Percentiles rank a stretch among this genome's conserved stretches.
Conservation (phyloP, 1,140 invertebrate species). For the Drosophila saltans region DNA sequence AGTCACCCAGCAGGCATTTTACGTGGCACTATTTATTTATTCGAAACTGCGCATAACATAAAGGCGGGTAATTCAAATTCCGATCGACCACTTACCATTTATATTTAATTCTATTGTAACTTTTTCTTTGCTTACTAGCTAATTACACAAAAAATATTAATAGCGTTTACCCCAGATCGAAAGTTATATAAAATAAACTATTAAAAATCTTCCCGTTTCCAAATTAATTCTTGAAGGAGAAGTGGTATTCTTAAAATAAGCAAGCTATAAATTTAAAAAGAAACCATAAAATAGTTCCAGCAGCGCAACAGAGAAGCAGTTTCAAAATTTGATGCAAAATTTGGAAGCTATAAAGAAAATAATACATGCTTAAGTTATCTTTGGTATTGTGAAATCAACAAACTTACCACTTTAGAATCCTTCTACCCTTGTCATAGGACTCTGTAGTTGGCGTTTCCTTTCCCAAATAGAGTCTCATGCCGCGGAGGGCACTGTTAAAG, state of each 20-base stretch:
- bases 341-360: neutral
- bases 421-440: neutral
- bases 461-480: slow-evolving; percentile 9
- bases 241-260: neutral
- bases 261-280: neutral
- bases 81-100: too few relatives aligned
- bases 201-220: neutral
- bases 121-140: too few relatives aligned
- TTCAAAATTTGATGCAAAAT: neutral
- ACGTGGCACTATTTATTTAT: too few relatives aligned
- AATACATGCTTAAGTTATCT: too few relatives aligned
- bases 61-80: too few relatives aligned
- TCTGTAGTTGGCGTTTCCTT: neutral
- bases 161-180: too few relatives aligned
- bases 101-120: too few relatives aligned
- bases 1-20: too few relatives aligned
- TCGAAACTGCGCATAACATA: too few relatives aligned
- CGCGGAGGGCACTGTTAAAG: neutral
- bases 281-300: neutral
- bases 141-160: too few relatives aligned
- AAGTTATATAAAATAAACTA: neutral
- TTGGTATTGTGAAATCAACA: neutral
- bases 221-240: neutral
- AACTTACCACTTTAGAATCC: neutral
- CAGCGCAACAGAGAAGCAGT: neutral